Evolutionary conservation across 1,140 invertebrate species (phyloP).

Genomic region (Drosophila novamexicana): DNA sequence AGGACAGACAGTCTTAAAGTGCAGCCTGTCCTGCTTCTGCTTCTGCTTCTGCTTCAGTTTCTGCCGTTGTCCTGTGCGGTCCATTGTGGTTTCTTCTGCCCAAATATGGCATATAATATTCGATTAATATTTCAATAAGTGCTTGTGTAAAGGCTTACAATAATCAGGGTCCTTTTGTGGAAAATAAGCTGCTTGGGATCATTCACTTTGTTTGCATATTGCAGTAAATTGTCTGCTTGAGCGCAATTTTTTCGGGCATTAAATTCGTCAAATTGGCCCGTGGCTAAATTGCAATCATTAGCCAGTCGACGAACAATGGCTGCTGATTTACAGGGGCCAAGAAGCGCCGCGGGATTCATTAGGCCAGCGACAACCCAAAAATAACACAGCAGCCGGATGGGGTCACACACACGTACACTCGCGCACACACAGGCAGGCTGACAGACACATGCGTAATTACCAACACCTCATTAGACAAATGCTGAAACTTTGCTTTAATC

Average conservation of each 20-base stretch:
- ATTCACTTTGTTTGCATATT: constrained; percentile 17
- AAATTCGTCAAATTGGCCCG: not conserved
- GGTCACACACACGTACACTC: constrained; percentile 17
- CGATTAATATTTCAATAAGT: constrained; percentile 81
- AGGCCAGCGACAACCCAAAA: constrained; percentile 40
- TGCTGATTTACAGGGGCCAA: constrained; percentile 46
- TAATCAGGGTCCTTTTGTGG: constrained; percentile 58
- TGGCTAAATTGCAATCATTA: constrained; percentile 65
- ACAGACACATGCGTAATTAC: constrained; percentile 47
- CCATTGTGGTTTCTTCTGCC: constrained; percentile 34
- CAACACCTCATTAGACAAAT: constrained; percentile 72
- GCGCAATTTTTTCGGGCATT: constrained; percentile 28
- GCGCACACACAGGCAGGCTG: not conserved
- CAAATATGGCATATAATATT: constrained; percentile 73
- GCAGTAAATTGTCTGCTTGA: constrained; percentile 58
- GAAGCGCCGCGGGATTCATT: constrained; percentile 39
- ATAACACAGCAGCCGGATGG: constrained; percentile 40
- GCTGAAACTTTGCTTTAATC: constrained; percentile 63
- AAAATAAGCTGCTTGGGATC: constrained; percentile 32
- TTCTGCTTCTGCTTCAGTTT: not conserved
- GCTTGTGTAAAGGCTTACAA: constrained; percentile 68
- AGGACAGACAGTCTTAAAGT: constrained; percentile 26
- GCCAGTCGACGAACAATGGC: constrained; percentile 51
- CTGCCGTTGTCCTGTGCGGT: constrained; percentile 13
- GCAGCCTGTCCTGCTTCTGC: not conserved